Conservation (phyloP, 1,140 invertebrate genomes). For the Drosophila mojavensis region DNA sequence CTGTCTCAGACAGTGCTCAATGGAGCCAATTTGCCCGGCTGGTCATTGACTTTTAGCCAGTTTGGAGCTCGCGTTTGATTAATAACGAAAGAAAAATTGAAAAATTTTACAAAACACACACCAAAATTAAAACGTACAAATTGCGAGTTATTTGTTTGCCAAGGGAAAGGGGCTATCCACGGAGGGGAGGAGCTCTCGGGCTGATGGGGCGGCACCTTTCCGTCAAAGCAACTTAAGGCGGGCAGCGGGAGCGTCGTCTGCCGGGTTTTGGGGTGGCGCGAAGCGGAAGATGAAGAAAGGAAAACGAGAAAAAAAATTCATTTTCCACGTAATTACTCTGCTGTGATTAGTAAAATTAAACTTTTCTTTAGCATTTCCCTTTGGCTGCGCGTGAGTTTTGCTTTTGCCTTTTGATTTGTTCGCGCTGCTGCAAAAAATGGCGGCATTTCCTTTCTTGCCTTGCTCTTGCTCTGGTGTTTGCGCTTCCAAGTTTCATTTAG, state of each 20-base stretch:
- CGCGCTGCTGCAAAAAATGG: conserved; percentile 68
- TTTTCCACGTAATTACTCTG: conserved; percentile 84
- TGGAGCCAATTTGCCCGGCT: background rate
- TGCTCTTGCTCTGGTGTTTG: conserved; percentile 10
- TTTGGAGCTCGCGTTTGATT: conserved; percentile 63
- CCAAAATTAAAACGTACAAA: conserved; percentile 83
- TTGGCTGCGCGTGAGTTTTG: conserved; percentile 69
- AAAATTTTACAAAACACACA: conserved; percentile 67
- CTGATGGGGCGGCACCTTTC: conserved; percentile 51
- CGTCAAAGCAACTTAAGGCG: conserved; percentile 30
- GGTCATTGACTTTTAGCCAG: conserved; percentile 33
- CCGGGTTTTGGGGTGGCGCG: conserved; percentile 12
- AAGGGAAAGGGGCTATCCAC: background rate
- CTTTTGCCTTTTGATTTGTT: conserved; percentile 72
- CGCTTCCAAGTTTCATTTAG: conserved; percentile 75
- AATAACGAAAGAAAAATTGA: conserved; percentile 82
- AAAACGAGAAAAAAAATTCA: conserved; percentile 68
- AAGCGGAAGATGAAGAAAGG: conserved; percentile 1
- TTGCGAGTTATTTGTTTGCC: conserved; percentile 82
- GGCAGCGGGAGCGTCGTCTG: conserved; percentile 23
- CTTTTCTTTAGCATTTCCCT: conserved; percentile 79
- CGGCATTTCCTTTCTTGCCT: conserved; percentile 22
- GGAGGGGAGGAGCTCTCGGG: background rate
- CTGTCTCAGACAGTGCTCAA: conserved; percentile 5
- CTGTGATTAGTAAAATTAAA: conserved; percentile 84